phyloP scores from a whole-genome alignment of 2,797 vertebrate species.

The Pelobates cultripes region DNA sequence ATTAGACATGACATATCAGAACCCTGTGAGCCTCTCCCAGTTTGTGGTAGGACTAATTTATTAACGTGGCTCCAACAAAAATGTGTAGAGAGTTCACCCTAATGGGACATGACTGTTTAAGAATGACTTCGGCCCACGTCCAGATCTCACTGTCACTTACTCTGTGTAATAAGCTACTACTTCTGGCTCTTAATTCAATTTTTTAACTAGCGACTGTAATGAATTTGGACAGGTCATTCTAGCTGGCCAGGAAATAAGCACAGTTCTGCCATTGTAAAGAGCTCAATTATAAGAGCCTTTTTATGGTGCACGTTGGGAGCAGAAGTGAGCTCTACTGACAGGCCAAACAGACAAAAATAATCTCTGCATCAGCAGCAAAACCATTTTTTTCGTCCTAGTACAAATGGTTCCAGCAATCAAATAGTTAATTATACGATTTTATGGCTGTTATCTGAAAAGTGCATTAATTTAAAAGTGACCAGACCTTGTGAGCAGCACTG shows the following conservation, averaged over 20 bases:
- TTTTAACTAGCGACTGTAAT: slow-evolving; percentile 83
- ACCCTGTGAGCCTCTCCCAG: slow-evolving; percentile 70
- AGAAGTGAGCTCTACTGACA: slow-evolving; percentile 59
- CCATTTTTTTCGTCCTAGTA: too few relatives aligned
- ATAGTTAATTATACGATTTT: too few relatives aligned
- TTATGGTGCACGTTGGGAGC: slow-evolving; percentile 60
- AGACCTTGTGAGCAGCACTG: too few relatives aligned
- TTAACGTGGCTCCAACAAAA: slow-evolving; percentile 76
- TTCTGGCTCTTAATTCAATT: slow-evolving; percentile 73
- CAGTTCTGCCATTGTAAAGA: slow-evolving; percentile 80
- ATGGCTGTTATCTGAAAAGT: too few relatives aligned
- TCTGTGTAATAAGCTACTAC: slow-evolving; percentile 92
- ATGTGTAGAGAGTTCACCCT: slow-evolving; percentile 76
- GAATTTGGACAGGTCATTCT: slow-evolving; percentile 88
- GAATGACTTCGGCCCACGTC: slow-evolving; percentile 76
- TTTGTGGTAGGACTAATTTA: slow-evolving; percentile 80
- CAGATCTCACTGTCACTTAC: slow-evolving; percentile 87
- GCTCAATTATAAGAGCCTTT: slow-evolving; percentile 71
- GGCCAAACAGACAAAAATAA: slow-evolving; percentile 58
- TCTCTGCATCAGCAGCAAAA: too few relatives aligned
- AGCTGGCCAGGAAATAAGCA: slow-evolving; percentile 74
- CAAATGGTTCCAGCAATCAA: too few relatives aligned
- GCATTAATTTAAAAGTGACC: too few relatives aligned
- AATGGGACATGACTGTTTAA: slow-evolving; percentile 86
- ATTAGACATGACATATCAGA: slow-evolving; percentile 70